Conservation (phyloP, 37 sponge, comb jelly and placozoan genomes). For the Theonella swinhoei region DNA sequence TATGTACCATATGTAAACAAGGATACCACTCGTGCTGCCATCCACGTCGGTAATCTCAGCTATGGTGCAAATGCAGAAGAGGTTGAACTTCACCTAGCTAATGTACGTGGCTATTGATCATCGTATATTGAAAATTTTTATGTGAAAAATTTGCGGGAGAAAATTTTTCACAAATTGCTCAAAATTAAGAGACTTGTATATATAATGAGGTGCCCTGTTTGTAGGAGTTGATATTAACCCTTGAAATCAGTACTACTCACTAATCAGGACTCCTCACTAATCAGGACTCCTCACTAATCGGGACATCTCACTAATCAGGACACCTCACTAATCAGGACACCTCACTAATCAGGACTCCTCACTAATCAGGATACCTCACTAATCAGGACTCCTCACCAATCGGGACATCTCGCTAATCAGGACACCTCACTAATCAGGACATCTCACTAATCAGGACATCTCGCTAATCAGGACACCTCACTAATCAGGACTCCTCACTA, state of each 20-base stretch:
- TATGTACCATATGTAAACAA: slow-evolving; percentile 52
- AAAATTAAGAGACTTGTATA: no score
- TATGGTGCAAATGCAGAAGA: slow-evolving; percentile 47
- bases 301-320: neutral
- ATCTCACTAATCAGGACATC: neutral
- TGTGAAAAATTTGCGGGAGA: no score
- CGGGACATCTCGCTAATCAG: neutral
- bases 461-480: neutral
- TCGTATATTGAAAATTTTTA: neutral
- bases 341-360: neutral
- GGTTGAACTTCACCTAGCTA: slow-evolving; percentile 67
- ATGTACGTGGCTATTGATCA: slow-evolving; percentile 22
- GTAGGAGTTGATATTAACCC: neutral
- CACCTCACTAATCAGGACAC: neutral
- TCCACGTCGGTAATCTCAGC: slow-evolving; percentile 86
- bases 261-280: neutral
- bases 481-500: neutral
- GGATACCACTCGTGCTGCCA: slow-evolving; percentile 42
- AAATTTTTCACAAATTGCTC: no score
- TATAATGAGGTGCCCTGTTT: no score
- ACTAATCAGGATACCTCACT: neutral
- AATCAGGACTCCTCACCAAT: neutral
- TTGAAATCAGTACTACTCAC: neutral
- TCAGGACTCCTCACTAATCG: neutral
- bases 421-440: neutral